Evolutionary conservation across 2,888 invertebrate genomes (phyloP), one percentile per base, ranked within the genome.

Genomic region (Leucophora obtusa): DNA sequence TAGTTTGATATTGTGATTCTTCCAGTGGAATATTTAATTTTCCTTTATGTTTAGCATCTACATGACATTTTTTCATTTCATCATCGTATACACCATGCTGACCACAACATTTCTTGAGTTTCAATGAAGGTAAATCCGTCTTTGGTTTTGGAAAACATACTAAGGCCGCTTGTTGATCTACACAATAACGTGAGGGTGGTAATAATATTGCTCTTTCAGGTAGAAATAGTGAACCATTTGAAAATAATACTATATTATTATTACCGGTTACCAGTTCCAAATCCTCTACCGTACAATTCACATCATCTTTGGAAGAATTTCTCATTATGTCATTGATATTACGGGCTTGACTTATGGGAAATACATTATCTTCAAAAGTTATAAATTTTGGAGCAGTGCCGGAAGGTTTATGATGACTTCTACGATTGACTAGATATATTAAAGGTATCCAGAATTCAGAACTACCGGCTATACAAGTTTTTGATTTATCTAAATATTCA

Each of bases 91-190:
- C 92, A 9, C 92, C 93, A 62, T 92, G 91, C 65, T 91, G 91
- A 3, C 94, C 94, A 88, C 96, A 96, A 86, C 96, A 96, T 89
- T 95, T 95, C 86, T 92, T 91, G 51, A 88, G 54, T 24, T 85
- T 85, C 68, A 87, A 66, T 8, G 50, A 92, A 87, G 83, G 86
- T 86, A 35, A 88, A 87, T 83, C 87, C 81, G 68, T 84, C 82
- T 84, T 83, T 4, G 85, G 85, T 60, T 89, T 87, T 35, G 91
- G 87, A 35, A 89, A 86, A 87, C 95, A 96, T 5, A 94, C 93
- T 5, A 95, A 90, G 9, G 94, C 93, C 2, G 92, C 93, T 17
- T 91, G 91, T 47, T 92, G 91, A 87, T 96, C 96, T 53, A 94
- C 92, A 89, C 96, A 96, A 89, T 93, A 96, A 51, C 92, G 91